phyloP scores from a whole-genome alignment of 1,140 invertebrate species.

The Dysdera silvatica region DNA sequence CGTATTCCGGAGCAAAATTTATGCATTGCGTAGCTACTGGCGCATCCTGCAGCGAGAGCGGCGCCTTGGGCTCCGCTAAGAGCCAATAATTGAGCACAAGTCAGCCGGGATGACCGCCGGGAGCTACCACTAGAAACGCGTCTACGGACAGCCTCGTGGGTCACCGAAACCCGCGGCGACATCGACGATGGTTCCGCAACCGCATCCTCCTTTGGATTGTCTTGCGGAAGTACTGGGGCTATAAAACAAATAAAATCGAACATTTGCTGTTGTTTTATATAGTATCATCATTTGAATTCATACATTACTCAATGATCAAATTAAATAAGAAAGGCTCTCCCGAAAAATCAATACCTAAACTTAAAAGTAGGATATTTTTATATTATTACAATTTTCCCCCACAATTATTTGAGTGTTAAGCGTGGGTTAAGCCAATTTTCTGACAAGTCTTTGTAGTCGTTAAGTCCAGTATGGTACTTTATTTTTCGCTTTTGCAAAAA shows the following conservation, averaged over 20 bases:
- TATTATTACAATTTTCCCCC: too few species aligned
- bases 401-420: too few species aligned
- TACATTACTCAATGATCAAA: too few species aligned
- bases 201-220: not conserved
- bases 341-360: too few species aligned
- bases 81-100: constrained; percentile 83
- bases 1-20: constrained; percentile 36
- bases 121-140: not conserved
- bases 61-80: constrained; percentile 82
- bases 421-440: too few species aligned
- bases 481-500: too few species aligned
- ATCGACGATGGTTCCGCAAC: not conserved
- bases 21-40: constrained; percentile 26
- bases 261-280: not conserved
- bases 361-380: too few species aligned
- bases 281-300: too few species aligned
- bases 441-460: too few species aligned
- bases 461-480: too few species aligned
- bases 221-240: constrained; percentile 16
- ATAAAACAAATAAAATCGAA: not conserved
- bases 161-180: constrained; percentile 7
- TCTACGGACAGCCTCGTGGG: not conserved
- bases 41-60: constrained; percentile 72
- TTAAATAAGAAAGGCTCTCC: too few species aligned
- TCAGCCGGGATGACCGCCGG: constrained; percentile 52